Percentiles rank a stretch among this genome's conserved stretches.
phyloP scores from a whole-genome alignment of 1,140 invertebrate species.

The Triops cancriformis region DNA sequence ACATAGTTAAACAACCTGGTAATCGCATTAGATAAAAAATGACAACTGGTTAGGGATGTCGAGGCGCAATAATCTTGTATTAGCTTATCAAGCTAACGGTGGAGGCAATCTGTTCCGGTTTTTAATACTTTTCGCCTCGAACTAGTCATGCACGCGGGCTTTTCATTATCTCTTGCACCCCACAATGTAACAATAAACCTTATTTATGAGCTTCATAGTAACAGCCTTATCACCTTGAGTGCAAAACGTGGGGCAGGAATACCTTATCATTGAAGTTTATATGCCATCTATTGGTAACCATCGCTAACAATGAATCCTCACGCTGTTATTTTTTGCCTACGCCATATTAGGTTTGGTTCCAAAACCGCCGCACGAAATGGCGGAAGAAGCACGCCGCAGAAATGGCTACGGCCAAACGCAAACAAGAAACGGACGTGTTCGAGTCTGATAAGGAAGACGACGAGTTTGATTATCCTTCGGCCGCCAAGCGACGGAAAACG shows the following conservation, averaged over 20 bases:
- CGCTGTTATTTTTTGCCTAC: background rate
- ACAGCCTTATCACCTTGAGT: too few species aligned
- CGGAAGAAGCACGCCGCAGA: slow-evolving; percentile 98
- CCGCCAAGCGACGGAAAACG: slow-evolving; percentile 28
- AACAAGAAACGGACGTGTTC: slow-evolving; percentile 85
- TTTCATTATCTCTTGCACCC: background rate
- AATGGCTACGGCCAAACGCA: slow-evolving; percentile 94
- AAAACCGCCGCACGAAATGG: slow-evolving; percentile 98
- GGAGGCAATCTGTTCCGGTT: background rate
- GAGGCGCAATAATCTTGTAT: background rate
- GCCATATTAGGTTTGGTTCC: slow-evolving; percentile 93
- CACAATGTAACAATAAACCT: too few species aligned
- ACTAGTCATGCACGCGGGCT: background rate
- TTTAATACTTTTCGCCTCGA: background rate
- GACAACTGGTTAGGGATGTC: background rate
- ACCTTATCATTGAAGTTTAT: too few species aligned
- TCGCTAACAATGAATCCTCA: background rate
- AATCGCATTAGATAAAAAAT: background rate
- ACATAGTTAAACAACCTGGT: background rate
- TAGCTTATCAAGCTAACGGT: background rate
- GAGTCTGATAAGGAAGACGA: slow-evolving; percentile 55
- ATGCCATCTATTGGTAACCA: background rate
- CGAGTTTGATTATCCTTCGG: slow-evolving; percentile 37
- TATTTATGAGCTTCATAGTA: too few species aligned
- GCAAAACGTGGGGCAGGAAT: too few species aligned